phyloP scores from a whole-genome alignment of 2,113 vertebrate genomes.

The Neotoma lepida region DNA sequence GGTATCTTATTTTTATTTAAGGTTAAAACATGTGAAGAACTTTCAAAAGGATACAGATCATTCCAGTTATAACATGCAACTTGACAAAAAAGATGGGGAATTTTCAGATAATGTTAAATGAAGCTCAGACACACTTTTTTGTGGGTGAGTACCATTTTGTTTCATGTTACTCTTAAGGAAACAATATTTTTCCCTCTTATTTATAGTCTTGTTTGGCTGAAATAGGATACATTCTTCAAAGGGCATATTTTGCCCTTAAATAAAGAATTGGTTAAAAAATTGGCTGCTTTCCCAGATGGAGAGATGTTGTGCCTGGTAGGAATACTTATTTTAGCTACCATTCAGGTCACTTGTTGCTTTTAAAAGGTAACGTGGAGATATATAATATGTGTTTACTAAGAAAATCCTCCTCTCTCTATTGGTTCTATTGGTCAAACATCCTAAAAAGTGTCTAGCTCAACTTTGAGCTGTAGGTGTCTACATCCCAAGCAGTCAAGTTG shows the following conservation, averaged over 20 bases:
- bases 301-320: neutral
- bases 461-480: neutral
- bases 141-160: neutral
- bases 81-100: neutral
- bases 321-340: neutral
- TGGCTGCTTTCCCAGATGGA: neutral
- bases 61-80: neutral
- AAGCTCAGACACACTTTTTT: neutral
- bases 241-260: neutral
- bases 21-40: neutral
- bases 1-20: conserved; percentile 24
- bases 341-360: neutral
- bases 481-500: neutral
- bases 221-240: conserved; percentile 13
- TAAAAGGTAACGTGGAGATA: neutral
- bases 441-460: neutral
- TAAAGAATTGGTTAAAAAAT: neutral
- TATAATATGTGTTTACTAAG: neutral
- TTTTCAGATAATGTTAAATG: conserved; percentile 7
- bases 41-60: neutral
- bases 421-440: neutral
- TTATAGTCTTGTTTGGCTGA: neutral
- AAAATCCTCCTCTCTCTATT: neutral
- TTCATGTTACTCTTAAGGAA: neutral
- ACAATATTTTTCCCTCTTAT: neutral